Base-by-base conservation (phyloP, 2,113 vertebrate genomes). In the Notiomystis cincta region DNA sequence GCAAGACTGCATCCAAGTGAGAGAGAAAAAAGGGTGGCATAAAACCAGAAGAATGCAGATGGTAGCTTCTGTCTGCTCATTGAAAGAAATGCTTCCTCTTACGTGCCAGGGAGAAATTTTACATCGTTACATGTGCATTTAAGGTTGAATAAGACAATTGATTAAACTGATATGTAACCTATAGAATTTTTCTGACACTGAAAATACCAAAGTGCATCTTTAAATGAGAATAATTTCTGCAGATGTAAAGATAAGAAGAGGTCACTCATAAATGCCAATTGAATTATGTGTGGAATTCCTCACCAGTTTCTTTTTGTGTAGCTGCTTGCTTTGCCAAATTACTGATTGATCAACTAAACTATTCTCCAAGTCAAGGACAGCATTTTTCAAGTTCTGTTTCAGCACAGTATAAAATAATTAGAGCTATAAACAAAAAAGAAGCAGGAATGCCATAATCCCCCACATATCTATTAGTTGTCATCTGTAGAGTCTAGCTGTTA, bases 401-500 rank as follows among this genome's bases (percentile, higher is more conserved):
- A 90, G 85, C 62, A 71, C 47, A 73, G 42, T 64, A 54, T 71
- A 81, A 92, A 91, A 70, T 90, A 92, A 96, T 92, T 87, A 60
- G 60, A 81, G 48, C 57, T 90, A 76, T 94, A 90, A 96, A 90
- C 76, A 89, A 70, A 82, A 78, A 90, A 62, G 81, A 82, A 94
- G 24, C 37, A 88, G 82, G 85, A 90, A 90, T 90, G 57, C 76
- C 76, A 87, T 54, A 77, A 85, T 13, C 69, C 75, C 90, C 90
- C 86, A 92, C 80, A n/a, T 94, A 90, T 92, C 93, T 94, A 75
- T 92, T 92, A 83, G 76, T 65, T 89, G 88, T 95, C 82, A 92
- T 91, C 51, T 67, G 79, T 67, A 90, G n/a, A 96, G 88, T 89
- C 88, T 92, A 92, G 69, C 61, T 95, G 82, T 90, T 93, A 89